Conservation (phyloP, 1,140 invertebrate species). For the Andrena cerasifolii region DNA sequence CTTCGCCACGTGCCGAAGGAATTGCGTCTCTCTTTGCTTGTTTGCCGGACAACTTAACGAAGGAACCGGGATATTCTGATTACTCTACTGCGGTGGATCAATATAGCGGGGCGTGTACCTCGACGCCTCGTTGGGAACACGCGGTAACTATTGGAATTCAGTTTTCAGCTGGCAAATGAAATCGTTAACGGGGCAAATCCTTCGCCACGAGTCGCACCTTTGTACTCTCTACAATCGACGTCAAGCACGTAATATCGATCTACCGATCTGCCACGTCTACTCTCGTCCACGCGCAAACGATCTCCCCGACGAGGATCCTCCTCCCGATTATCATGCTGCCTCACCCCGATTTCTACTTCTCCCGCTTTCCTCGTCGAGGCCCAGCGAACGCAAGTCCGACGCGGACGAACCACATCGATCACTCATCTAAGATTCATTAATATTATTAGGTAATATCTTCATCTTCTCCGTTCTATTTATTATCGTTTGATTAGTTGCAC, state of each 20-base stretch:
- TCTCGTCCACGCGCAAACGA: conserved; percentile 10
- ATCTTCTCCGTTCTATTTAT: conserved; percentile 72
- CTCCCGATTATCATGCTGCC: too few relatives aligned
- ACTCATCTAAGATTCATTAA: conserved; percentile 63
- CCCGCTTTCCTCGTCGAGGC: conserved; percentile 5
- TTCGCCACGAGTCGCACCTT: conserved; percentile 46
- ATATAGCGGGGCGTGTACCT: too few relatives aligned
- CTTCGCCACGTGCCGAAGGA: neutral
- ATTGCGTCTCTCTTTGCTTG: neutral
- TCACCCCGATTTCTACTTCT: neutral
- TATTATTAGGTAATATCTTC: conserved; percentile 68
- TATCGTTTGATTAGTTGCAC: conserved; percentile 82
- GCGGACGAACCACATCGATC: conserved; percentile 50
- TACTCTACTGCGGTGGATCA: too few relatives aligned
- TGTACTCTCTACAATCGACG: conserved; percentile 66
- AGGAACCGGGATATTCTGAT: neutral
- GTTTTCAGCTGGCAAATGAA: too few relatives aligned
- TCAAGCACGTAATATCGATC: conserved; percentile 58
- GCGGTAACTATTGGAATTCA: too few relatives aligned
- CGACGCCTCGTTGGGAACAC: too few relatives aligned
- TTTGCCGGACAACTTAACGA: neutral
- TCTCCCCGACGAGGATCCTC: neutral
- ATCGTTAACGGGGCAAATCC: conserved; percentile 15
- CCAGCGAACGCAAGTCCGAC: conserved; percentile 14
- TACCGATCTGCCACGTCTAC: conserved; percentile 47